Conservation (phyloP, 2,113 vertebrate genomes). For the Pomatostomus ruficeps region DNA sequence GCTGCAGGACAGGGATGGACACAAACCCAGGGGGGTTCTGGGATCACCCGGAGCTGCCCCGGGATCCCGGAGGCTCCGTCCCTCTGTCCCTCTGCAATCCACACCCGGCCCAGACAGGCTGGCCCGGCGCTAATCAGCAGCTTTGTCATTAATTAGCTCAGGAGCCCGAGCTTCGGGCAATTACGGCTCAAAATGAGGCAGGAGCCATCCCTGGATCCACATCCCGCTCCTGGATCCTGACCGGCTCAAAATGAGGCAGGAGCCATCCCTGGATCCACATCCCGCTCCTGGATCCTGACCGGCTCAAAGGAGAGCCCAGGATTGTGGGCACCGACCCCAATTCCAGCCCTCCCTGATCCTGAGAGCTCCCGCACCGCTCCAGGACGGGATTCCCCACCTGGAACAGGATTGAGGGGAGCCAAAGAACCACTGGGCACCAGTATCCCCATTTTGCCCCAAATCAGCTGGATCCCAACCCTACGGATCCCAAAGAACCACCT, state of each 20-base stretch:
- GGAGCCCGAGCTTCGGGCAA: neutral
- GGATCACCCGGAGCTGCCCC: neutral
- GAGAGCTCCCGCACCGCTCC: too few relatives aligned
- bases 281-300: accelerated
- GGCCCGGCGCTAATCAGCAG: neutral
- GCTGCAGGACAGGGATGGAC: neutral
- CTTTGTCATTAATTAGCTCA: slow-evolving; percentile 58
- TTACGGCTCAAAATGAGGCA: neutral
- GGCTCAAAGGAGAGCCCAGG: accelerated
- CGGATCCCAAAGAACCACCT: neutral
- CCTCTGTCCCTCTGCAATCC: neutral
- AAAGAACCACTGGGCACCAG: accelerated
- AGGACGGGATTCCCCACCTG: neutral
- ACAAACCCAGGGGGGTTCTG: neutral
- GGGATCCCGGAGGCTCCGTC: neutral
- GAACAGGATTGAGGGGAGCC: accelerated
- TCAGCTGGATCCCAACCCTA: accelerated
- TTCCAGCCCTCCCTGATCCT: neutral
- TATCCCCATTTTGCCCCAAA: accelerated
- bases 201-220: neutral
- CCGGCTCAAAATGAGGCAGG: neutral
- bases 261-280: neutral
- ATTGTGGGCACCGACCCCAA: accelerated
- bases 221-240: accelerated
- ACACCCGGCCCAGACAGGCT: neutral